These are phyloP conservation scores for Diarsia brunnea DNA, from an alignment of 2,888 invertebrate genomes.

Conservation along the genomic window DNA sequence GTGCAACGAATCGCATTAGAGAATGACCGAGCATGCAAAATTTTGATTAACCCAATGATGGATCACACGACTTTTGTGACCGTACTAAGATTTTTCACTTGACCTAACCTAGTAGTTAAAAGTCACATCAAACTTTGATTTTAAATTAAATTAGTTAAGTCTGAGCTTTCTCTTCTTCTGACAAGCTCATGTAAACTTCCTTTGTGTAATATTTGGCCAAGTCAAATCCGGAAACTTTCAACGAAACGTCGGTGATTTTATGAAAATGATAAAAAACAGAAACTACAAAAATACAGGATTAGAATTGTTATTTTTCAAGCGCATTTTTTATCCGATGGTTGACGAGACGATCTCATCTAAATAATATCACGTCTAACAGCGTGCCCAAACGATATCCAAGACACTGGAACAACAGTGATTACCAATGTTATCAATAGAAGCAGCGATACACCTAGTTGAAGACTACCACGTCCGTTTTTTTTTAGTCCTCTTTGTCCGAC, in stretches of 20 bases:
- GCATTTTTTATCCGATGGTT: background rate
- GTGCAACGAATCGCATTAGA: conserved; percentile 66
- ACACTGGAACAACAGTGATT: background rate
- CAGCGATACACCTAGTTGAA: background rate
- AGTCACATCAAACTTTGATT: background rate
- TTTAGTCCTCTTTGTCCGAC: no score
- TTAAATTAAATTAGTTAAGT: background rate
- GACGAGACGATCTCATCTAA: background rate
- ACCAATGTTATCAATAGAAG: background rate
- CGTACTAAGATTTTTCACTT: conserved; percentile 3
- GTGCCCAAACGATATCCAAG: background rate
- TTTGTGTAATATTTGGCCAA: background rate
- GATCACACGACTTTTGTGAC: conserved; percentile 62
- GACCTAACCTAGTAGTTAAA: background rate
- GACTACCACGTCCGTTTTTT: background rate
- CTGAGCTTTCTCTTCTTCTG: background rate
- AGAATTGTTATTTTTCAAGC: background rate
- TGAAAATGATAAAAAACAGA: background rate
- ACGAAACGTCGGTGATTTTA: background rate
- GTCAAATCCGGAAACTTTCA: background rate
- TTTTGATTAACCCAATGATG: conserved; percentile 64
- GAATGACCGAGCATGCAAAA: conserved; percentile 69
- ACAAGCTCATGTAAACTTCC: background rate
- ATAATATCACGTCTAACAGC: background rate
- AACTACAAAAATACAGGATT: background rate